Base-by-base conservation (phyloP, 2,797 vertebrate species). In the Cyclura pinguis region DNA sequence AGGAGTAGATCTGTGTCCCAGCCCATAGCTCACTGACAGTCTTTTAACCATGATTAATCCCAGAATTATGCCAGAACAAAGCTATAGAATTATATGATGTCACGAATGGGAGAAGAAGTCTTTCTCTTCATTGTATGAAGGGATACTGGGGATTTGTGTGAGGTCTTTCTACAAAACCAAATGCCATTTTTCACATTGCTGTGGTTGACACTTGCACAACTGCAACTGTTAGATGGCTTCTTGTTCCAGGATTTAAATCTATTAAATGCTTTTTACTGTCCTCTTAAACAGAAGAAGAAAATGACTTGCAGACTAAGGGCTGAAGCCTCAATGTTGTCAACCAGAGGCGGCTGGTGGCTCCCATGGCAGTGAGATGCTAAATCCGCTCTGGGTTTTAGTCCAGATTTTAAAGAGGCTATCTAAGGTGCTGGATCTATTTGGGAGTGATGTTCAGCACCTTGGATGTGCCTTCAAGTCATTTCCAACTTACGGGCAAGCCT, bases 131-230 rank as follows among this genome's bases (percentile, higher is more conserved):
- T 55, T 90, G 78, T 76, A 47, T 89, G 74, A 52, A 9, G 47
- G 42, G 22, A 77, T 67, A 77, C 59, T 81, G 16, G 55, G 72
- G 55, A 83, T 74, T 82, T 82, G 85, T 76, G 59, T 64, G 78
- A 89, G 38, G 42, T 35, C 57, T 89, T 80, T 89, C 82, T 57
- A 85, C 72, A 76, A 85, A 72, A 32, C 78, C 8, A n/a, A 90
- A 76, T 86, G 78, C 38, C 89, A 64, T 81, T 86, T 80, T 82
- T 90, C 57, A 62, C 55, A 86, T 86, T 62, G 35, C 85, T 90
- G 89, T 90, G 52, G 84, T 87, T 92, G 85, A 84, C 55, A 12
- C 76, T 87, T 95, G 86, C 85, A 89, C 78, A 89, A 55, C 91
- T 47, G 20, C 87, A 83, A 88, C 84, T 52, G 57, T 32, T 69